A percentile compares a stretch with the other conserved stretches of the same genome.
phyloP scores from a whole-genome alignment of 2,797 vertebrate species.

The Pygocentrus nattereri region DNA sequence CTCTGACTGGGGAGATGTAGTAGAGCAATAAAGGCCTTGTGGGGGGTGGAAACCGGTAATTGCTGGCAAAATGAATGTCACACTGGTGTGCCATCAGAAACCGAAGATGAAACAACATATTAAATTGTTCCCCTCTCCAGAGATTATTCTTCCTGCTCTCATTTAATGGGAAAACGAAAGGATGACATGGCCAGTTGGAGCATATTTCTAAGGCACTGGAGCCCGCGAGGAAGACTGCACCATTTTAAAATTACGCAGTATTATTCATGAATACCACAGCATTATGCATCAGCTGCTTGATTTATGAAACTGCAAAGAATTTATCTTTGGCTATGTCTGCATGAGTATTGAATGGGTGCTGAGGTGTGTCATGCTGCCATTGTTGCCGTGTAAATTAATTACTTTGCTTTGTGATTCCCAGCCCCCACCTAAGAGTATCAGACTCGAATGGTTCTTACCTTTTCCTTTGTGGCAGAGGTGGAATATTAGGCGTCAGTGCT shows the following conservation, averaged over 20 bases:
- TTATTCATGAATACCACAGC: conserved; percentile 19
- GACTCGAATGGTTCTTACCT: background rate
- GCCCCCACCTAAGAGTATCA: background rate
- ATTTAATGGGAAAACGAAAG: conserved; percentile 30
- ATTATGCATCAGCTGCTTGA: background rate
- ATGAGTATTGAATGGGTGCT: background rate
- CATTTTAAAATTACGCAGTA: background rate
- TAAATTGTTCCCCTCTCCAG: conserved; percentile 40
- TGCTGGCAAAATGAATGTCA: conserved; percentile 55
- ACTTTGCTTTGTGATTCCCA: background rate
- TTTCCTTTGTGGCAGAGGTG: background rate
- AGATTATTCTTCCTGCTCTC: conserved; percentile 26
- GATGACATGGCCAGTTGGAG: conserved; percentile 6
- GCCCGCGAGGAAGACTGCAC: background rate
- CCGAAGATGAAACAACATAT: conserved; percentile 47
- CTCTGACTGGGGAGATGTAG: conserved; percentile 11
- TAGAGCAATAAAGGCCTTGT: conserved; percentile 25
- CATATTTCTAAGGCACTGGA: conserved; percentile 26
- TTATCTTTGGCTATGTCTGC: background rate
- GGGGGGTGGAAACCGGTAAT: conserved; percentile 38
- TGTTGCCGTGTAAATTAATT: background rate
- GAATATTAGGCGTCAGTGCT: background rate
- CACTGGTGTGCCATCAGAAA: conserved; percentile 33
- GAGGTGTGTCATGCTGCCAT: background rate
- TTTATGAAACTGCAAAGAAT: conserved; percentile 20